Base-by-base conservation (phyloP, 2,888 invertebrate species). In the Adela reaumurella region DNA sequence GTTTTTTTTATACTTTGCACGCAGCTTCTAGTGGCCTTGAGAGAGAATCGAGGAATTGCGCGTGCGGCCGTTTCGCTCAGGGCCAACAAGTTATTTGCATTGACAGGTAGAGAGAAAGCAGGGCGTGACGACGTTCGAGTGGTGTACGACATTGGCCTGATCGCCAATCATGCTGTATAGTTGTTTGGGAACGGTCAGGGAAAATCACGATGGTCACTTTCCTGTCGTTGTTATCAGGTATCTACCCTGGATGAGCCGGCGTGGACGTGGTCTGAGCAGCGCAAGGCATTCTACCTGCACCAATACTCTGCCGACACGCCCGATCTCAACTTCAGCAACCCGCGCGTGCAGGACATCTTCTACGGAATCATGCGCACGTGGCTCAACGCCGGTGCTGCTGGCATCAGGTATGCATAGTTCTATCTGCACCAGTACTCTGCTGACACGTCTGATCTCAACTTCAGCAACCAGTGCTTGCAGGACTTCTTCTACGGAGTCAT, bases 271-370 rank as follows among this genome's bases (percentile, higher is more conserved):
- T 86, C 85, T 51, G 69, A 71, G 0, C 59, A 61, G 1, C 82
- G 91, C 49, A 62, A 81, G 20, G 83, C 89, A 63, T 94, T 81
- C 69, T 94, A 93, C 65, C 83, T 93, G 47, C 90, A 92, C 52
- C 91, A 91, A 58, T 89, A 88, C 58, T 81, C 81, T 0, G 67
- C 64, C 1, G 73, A 81, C 16, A 84, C 86, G 59, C 90, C 94
- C 0, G 93, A 94, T 63, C 81, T 97, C 3, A 92, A 94, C 73
- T 91, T 89, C 79, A 79, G 85, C 51, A 89, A 92, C 61, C 69
- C 80, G 0, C 62, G 67, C 0, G 90, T 92, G 0, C 78, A 86
- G 2, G 61, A 78, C 1, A 84, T 85, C 62, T 86, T 93, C 55
- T 74, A 86, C 58, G 71, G 77, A 0, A 87, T 89, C 1, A 64